Percentiles rank a stretch among this genome's conserved stretches.
These are phyloP conservation scores for Trachelus tabidus DNA, from an alignment of 2,888 invertebrate genomes.

Conservation along the genomic window DNA sequence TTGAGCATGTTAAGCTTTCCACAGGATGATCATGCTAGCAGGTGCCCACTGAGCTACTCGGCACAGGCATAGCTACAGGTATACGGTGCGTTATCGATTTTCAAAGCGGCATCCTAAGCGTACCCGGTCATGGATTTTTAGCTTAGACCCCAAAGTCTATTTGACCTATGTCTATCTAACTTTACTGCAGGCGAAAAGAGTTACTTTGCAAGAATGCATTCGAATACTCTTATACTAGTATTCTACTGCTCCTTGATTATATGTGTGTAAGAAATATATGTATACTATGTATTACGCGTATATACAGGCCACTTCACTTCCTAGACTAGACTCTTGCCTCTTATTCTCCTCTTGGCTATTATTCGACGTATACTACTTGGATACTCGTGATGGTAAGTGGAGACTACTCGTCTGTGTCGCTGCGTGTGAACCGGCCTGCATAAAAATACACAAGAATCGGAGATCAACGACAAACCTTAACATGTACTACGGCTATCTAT, in stretches of 20 bases:
- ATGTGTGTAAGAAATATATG: background rate
- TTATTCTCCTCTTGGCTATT: background rate
- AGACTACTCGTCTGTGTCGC: background rate
- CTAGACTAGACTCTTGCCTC: background rate
- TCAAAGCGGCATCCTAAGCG: constrained; percentile 28
- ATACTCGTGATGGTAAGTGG: background rate
- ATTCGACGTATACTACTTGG: background rate
- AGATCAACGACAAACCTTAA: background rate
- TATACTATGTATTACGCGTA: background rate
- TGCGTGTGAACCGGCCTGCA: background rate
- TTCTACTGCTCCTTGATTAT: background rate
- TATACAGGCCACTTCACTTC: background rate
- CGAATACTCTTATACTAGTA: background rate
- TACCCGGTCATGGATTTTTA: background rate
- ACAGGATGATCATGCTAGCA: background rate
- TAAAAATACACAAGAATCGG: background rate
- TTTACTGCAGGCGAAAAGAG: background rate
- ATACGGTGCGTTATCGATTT: constrained; percentile 28
- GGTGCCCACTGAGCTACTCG: background rate
- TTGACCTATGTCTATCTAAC: background rate
- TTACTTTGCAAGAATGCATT: background rate
- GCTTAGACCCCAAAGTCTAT: background rate
- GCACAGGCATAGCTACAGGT: background rate
- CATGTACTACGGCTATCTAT: background rate
- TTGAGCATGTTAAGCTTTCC: background rate